Conservation (phyloP, 1,140 invertebrate species). For the Sminthurinus signatus region DNA sequence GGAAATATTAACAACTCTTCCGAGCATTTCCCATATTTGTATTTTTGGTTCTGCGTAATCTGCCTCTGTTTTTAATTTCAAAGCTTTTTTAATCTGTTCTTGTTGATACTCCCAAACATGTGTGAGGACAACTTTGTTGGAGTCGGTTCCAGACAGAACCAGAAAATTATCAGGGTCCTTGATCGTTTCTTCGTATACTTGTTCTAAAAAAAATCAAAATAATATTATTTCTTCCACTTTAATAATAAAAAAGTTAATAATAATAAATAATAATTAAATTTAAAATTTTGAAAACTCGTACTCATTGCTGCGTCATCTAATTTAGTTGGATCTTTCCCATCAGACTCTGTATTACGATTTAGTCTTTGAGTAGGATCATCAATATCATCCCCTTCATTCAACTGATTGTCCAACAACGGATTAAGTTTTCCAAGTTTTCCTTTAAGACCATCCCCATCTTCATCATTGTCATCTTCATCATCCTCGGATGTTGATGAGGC, state of each 20-base stretch:
- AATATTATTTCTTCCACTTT: background rate
- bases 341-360: too few relatives aligned
- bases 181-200: background rate
- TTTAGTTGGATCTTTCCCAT: background rate
- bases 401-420: too few relatives aligned
- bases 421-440: too few relatives aligned
- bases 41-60: background rate
- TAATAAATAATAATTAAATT: background rate
- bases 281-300: background rate
- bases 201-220: background rate
- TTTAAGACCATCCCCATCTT: too few relatives aligned
- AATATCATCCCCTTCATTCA: too few relatives aligned
- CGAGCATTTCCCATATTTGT: background rate
- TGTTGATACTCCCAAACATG: conserved; percentile 13
- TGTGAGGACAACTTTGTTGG: background rate
- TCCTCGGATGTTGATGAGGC: too few relatives aligned
- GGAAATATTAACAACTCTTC: background rate
- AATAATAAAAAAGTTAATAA: background rate
- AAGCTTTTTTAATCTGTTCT: background rate
- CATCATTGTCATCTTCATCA: too few relatives aligned
- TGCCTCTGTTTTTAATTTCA: background rate
- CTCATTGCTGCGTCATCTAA: background rate
- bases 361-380: too few relatives aligned
- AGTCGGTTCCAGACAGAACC: background rate
- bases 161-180: conserved; percentile 2